phyloP scores from a whole-genome alignment of 92 coral and sea anemone species.

The Porites rus region DNA sequence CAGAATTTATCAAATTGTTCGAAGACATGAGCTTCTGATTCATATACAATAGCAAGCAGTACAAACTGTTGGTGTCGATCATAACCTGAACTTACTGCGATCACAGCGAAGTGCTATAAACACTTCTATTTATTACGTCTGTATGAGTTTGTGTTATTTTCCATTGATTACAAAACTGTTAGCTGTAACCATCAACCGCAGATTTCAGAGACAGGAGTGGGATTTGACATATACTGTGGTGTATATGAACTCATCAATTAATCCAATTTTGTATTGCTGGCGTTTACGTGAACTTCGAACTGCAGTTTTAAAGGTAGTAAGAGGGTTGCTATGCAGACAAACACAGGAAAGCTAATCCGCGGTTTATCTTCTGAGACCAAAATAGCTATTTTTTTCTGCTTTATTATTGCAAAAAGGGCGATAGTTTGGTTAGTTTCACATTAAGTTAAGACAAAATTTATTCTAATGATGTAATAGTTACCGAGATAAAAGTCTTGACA shows the following conservation, averaged over 20 bases:
- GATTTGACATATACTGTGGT: neutral
- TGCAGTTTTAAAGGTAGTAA: neutral
- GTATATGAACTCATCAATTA: constrained; percentile 10
- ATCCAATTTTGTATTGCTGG: constrained; percentile 20
- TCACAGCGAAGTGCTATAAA: constrained; percentile 2
- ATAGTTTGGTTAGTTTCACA: no score
- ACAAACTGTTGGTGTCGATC: neutral
- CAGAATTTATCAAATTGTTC: neutral
- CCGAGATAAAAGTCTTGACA: no score
- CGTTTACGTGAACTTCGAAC: constrained; percentile 19
- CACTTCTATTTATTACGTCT: neutral
- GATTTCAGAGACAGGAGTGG: neutral
- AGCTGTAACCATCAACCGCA: neutral
- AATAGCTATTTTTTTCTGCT: no score
- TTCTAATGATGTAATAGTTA: no score
- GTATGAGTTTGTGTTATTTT: neutral
- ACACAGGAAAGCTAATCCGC: neutral
- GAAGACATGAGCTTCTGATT: neutral
- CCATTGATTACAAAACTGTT: neutral
- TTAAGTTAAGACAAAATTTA: neutral
- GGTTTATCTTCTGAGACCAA: neutral
- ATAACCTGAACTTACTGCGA: neutral
- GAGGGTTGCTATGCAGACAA: neutral
- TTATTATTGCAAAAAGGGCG: no score
- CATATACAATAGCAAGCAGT: neutral